A percentile compares a stretch with the other conserved stretches of the same genome.
Evolutionary conservation across 1,140 invertebrate species (phyloP).

Genomic region (Coptotermes formosanus): DNA sequence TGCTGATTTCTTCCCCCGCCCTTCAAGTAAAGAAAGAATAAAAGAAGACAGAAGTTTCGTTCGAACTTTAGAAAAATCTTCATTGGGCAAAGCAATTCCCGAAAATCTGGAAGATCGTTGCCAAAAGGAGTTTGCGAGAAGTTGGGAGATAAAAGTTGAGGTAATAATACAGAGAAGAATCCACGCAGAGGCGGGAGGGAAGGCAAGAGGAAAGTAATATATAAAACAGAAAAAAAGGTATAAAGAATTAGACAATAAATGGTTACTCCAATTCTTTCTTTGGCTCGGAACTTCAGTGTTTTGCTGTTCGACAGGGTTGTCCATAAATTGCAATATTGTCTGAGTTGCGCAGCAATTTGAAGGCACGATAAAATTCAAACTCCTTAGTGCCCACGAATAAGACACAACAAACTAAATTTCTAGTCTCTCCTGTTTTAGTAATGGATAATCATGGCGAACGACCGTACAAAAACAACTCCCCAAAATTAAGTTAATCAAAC

Average conservation of each 20-base stretch:
- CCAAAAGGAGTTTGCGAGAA: constrained; percentile 26
- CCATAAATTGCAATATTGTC: not conserved
- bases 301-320: not conserved
- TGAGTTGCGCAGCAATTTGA: not conserved
- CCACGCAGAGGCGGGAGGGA: not conserved
- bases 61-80: constrained; percentile 34
- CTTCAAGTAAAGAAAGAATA: not conserved
- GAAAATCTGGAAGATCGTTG: constrained; percentile 29
- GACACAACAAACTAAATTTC: not conserved
- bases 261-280: constrained; percentile 17
- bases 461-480: too few species aligned
- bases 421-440: not conserved
- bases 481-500: too few species aligned
- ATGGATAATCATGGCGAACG: not conserved
- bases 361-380: not conserved
- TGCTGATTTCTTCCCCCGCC: constrained; percentile 31
- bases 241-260: constrained; percentile 10
- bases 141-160: constrained; percentile 30
- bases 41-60: constrained; percentile 7
- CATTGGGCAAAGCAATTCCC: constrained; percentile 31
- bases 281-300: not conserved
- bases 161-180: constrained; percentile 29
- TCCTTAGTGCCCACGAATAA: not conserved
- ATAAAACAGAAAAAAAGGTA: not conserved
- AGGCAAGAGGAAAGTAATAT: constrained; percentile 16